phyloP scores from a whole-genome alignment of 2,888 invertebrate genomes.

The Cerastis leucographa region DNA sequence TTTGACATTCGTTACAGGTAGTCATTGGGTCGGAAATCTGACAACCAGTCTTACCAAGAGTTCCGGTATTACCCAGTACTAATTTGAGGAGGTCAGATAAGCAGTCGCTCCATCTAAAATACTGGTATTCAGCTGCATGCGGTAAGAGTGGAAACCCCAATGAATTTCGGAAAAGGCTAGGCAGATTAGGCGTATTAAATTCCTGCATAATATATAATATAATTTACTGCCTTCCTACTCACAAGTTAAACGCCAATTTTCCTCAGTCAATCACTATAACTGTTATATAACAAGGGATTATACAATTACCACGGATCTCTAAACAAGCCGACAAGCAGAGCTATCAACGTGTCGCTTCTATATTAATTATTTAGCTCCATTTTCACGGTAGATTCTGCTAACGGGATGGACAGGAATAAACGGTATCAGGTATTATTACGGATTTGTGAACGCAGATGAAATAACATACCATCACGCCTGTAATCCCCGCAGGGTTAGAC shows the following conservation, averaged over 20 bases:
- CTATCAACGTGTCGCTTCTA: slow-evolving; percentile 55
- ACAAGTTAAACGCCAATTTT: slow-evolving; percentile 35
- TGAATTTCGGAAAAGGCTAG: not conserved
- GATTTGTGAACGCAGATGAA: not conserved
- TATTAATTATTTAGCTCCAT: slow-evolving; percentile 48
- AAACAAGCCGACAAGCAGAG: slow-evolving; percentile 51
- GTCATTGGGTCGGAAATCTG: not conserved
- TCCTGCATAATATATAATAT: not conserved
- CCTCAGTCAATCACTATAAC: slow-evolving; percentile 40
- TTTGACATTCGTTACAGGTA: not conserved
- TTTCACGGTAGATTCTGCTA: slow-evolving; percentile 54
- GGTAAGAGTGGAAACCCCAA: not conserved
- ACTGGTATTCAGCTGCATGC: not conserved
- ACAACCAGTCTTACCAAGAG: too few species aligned
- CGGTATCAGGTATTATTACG: slow-evolving; percentile 50
- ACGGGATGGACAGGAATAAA: slow-evolving; percentile 52
- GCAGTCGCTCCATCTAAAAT: not conserved
- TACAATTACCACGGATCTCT: slow-evolving; percentile 48
- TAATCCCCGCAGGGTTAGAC: too few species aligned
- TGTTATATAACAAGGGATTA: slow-evolving; percentile 56
- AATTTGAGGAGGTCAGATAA: not conserved
- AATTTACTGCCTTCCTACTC: not conserved
- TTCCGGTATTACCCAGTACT: not conserved
- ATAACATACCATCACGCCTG: not conserved
- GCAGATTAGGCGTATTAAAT: not conserved